Base-by-base conservation (phyloP, 2,888 invertebrate genomes). In the Rhimphoctona megacephalus region DNA sequence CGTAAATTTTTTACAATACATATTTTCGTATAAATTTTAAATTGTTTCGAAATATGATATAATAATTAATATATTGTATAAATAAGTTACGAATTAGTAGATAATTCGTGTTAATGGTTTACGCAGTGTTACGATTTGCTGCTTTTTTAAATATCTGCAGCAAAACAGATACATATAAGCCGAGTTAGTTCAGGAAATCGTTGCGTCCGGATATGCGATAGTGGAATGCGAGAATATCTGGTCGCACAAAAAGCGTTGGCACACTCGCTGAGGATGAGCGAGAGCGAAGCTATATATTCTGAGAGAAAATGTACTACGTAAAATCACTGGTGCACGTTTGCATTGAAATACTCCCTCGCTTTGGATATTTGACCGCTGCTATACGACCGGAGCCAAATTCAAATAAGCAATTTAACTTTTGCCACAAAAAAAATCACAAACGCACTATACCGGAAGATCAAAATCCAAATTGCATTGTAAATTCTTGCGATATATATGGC, bases 371-470 rank as follows among this genome's bases (percentile, higher is more conserved):
- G 39, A 64, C 49, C 46, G 30, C 1, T n/a, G 33, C 33, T n/a
- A 4, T 52, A n/a, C 14, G 7, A 61, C 74, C 43, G 30, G 49
- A 49, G 76, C 49, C 49, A 77, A 66, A 64, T 66, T 49, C 76
- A 49, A 77, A 66, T 39, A 33, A 77, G 76, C 76, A 77, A 77
- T 77, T 66, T 64, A n/a, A 49, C 49, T 64, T 64, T 43, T 61
- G 36, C 76, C 30, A 57, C 57, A 66, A 61, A 46, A 19, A 49
- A 52, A 33, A n/a, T 43, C 64, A 46, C 11, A 33, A 22, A 64
- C n/a, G 1, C 19, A n/a, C 19, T n/a, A 6, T 6, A 64, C 17
- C 49, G 14, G 36, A 36, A 0, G 6, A 14, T 43, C 43, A 11
- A 6, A 57, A 17, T 30, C 30, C 3, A 61, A 30, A 61, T 61